phyloP scores from a whole-genome alignment of 2,113 vertebrate genomes.

The Chaetura pelagica region DNA sequence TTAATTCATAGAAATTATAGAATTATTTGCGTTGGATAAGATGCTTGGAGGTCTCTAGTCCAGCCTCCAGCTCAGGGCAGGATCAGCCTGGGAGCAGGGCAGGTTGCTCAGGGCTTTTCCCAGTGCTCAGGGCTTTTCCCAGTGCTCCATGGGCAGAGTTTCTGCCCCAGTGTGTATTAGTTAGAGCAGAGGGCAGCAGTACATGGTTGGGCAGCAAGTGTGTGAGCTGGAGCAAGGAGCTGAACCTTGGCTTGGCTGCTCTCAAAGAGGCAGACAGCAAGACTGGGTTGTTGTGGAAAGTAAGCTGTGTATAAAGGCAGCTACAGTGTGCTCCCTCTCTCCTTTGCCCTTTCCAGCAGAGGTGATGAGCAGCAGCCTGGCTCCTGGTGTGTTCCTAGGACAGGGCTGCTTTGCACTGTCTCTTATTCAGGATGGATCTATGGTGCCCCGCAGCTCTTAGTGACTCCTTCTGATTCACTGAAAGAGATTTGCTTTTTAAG shows the following conservation, averaged over 20 bases:
- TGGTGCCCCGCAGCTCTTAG: background rate
- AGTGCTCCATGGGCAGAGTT: background rate
- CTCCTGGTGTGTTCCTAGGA: background rate
- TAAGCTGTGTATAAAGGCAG: background rate
- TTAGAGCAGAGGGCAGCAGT: background rate
- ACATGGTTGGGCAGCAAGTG: rapidly evolving
- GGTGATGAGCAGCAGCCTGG: background rate
- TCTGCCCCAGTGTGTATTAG: background rate
- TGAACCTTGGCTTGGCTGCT: background rate
- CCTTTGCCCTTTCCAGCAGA: background rate
- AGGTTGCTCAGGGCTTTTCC: background rate
- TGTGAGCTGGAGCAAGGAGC: background rate
- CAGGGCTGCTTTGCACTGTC: background rate
- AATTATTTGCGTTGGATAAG: background rate
- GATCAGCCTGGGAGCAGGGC: background rate
- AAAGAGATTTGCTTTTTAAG: background rate
- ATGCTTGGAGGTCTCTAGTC: background rate
- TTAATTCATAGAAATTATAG: background rate
- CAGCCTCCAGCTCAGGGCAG: background rate
- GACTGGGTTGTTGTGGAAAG: background rate
- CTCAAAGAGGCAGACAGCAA: background rate
- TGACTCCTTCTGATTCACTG: background rate
- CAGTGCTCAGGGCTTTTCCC: background rate
- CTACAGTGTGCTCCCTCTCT: background rate
- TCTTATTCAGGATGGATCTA: background rate